Base-by-base conservation (phyloP, 2,888 invertebrate species). In the Punctoribates punctum region DNA sequence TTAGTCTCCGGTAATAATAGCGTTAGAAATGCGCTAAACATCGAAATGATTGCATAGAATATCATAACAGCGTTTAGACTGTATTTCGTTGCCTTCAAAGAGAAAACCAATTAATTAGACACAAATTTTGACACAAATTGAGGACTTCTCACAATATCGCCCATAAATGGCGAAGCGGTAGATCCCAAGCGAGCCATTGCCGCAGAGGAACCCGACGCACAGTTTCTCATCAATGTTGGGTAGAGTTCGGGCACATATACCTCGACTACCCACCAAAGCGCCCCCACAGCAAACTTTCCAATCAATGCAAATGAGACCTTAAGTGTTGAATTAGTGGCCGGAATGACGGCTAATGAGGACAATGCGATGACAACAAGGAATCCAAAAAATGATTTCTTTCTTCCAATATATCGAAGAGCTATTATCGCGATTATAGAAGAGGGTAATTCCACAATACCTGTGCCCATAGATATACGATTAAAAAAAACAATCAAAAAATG, bases 401-500 rank as follows among this genome's bases (percentile, higher is more conserved):
- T 42, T 20, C 76, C 78, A n/a, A 62, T 46, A 34, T 72, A 72
- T 25, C 60, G 34, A 15, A 76, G 25, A 1, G 42, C 72, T 60
- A 73, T 27, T 15, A 74, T 27, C 23, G 46, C 73, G 0, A 78
- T n/a, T 9, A 65, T 57, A 70, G 62, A 93, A 80, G 91, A 90
- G 0, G 94, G 94, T 67, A 92, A 85, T 82, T 94, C 94, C 0
- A 93, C 91, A 42, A 92, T 85, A 0, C 90, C 90, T 85, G 90
- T 88, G 5, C 54, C 6, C 6, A 54, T 5, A n/a, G 1, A 20
- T n/a, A 51, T 51, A 4, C n/a, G 3, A 8, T 51, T 51, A 17
- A 51, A n/a, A n/a, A n/a, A n/a, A n/a, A n/a, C n/a, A n/a, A n/a
- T n/a, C n/a, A n/a, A n/a, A n/a, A n/a, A n/a, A n/a, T n/a, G n/a